A percentile compares a stretch with the other conserved stretches of the same genome.
Conservation (phyloP, 2,113 vertebrate genomes). For the Sebastes fasciatus region DNA sequence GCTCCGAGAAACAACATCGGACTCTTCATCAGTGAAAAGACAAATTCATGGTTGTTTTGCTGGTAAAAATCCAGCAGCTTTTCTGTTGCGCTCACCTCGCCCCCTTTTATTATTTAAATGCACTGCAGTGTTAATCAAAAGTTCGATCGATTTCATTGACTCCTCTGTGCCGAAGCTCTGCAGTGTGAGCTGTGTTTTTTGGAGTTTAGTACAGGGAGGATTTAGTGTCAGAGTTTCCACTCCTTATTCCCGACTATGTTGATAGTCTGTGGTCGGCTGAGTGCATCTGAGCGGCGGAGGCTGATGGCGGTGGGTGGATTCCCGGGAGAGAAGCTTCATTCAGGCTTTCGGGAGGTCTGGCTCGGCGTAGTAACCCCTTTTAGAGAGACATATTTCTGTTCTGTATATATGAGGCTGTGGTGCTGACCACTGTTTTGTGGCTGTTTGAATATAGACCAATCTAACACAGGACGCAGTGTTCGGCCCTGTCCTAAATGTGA, state of each 20-base stretch:
- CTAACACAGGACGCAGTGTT: background rate
- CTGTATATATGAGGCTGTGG: background rate
- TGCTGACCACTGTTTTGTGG: background rate
- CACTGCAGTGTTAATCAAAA: slow-evolving; percentile 65
- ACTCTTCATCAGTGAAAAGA: slow-evolving; percentile 38
- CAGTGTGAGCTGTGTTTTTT: slow-evolving; percentile 10
- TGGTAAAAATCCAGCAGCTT: slow-evolving; percentile 45
- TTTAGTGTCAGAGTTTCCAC: slow-evolving; percentile 44
- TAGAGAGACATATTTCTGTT: slow-evolving; percentile 16
- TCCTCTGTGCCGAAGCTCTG: slow-evolving; percentile 18
- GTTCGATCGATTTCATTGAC: slow-evolving; percentile 64
- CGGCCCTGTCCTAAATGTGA: background rate
- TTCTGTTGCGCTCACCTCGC: slow-evolving; percentile 37
- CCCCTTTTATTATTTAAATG: slow-evolving; percentile 63
- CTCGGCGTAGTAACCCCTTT: slow-evolving; percentile 25
- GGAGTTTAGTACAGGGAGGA: slow-evolving; percentile 5
- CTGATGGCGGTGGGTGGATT: slow-evolving; percentile 23
- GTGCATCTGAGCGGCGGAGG: slow-evolving; percentile 15
- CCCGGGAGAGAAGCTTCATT: background rate
- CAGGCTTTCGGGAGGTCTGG: slow-evolving; percentile 19
- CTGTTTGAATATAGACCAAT: slow-evolving; percentile 10
- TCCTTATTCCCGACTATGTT: slow-evolving; percentile 9
- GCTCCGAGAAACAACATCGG: slow-evolving; percentile 12
- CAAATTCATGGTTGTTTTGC: slow-evolving; percentile 43
- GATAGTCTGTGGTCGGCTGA: slow-evolving; percentile 43